Percentiles rank a stretch among this genome's conserved stretches.
Evolutionary conservation across 2,888 invertebrate genomes (phyloP).

Genomic region (Griposia aprilina): DNA sequence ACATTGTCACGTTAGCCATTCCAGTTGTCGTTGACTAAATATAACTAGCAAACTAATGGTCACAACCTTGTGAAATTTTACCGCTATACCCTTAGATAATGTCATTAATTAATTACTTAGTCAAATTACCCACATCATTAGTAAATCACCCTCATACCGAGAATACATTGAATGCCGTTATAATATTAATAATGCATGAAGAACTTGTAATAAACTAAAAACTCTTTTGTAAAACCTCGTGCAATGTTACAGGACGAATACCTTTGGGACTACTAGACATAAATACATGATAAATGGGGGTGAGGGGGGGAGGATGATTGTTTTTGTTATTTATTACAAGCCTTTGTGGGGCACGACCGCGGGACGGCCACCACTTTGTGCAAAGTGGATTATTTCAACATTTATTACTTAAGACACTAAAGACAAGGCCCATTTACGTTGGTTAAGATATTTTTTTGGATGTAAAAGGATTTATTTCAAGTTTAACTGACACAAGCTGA

Average conservation of each 20-base stretch:
- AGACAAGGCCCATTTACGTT: constrained; percentile 3
- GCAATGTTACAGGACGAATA: background rate
- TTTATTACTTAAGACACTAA: constrained; percentile 33
- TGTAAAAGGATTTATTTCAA: background rate
- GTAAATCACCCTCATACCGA: too few relatives aligned
- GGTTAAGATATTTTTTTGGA: background rate
- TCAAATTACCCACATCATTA: too few relatives aligned
- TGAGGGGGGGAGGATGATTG: constrained; percentile 7
- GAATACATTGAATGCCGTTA: too few relatives aligned
- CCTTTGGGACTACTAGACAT: constrained; percentile 7
- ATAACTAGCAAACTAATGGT: too few relatives aligned
- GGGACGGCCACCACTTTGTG: constrained; percentile 21
- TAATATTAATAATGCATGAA: background rate
- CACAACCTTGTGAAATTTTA: too few relatives aligned
- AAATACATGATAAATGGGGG: constrained; percentile 1
- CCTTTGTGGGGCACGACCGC: constrained; percentile 1
- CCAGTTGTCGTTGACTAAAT: too few relatives aligned
- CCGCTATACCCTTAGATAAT: too few relatives aligned
- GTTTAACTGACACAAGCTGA: background rate
- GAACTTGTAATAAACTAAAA: constrained; percentile 28
- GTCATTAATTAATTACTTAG: too few relatives aligned
- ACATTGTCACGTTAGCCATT: too few relatives aligned
- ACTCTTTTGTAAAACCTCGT: constrained; percentile 13
- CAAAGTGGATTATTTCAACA: constrained; percentile 44
- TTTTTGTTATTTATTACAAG: constrained; percentile 42